Base-by-base conservation (phyloP, 2,113 vertebrate genomes). In the Archocentrus centrarchus region DNA sequence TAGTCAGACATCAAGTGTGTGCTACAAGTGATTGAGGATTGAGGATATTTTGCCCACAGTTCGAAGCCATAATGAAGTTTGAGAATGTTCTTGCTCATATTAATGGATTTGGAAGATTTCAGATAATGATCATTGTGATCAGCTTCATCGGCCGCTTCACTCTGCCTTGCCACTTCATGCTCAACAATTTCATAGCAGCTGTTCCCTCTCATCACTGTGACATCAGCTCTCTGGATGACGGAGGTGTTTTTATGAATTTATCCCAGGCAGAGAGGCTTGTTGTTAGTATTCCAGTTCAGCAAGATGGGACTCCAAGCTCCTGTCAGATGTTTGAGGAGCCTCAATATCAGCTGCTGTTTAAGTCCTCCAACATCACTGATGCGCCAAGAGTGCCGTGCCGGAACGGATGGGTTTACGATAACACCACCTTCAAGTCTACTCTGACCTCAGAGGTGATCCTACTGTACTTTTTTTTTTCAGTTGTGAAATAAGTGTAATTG, bases 371-470 rank as follows among this genome's bases (percentile, higher is more conserved):
- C 77, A 61, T 79, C 1, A 44, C 85, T 47, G 86, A 91, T 2
- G n/a, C 41, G 5, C 20, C 55, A 22, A 90, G 88, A 3, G 93
- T 96, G 79, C 77, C 76, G 1, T 98, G 98, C 85, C 94, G 94
- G 79, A 93, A 96, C 0, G 97, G 97, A 91, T 98, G 97, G 97
- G 95, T 95, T 84, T 98, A 97, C 2, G 95, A 98, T 78, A 94
- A 81, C 81, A 95, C 94, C 0, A 96, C 95, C 60, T 97, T 98
- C 93, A 95, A 91, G 64, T 97, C 97, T 59, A 97, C 97, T 57
- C 91, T 97, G 83, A 96, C 95, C 35, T 97, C 97, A 0, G 91
- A 98, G 98, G 98, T 98, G 57, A 91, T 97, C 64, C 92, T 97
- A 5, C 13, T 53, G 7, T 59, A 24, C 11, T 35, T 70, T 37